Evolutionary conservation across 2,888 invertebrate genomes (phyloP).

Genomic region (Pyrochroa serraticornis): DNA sequence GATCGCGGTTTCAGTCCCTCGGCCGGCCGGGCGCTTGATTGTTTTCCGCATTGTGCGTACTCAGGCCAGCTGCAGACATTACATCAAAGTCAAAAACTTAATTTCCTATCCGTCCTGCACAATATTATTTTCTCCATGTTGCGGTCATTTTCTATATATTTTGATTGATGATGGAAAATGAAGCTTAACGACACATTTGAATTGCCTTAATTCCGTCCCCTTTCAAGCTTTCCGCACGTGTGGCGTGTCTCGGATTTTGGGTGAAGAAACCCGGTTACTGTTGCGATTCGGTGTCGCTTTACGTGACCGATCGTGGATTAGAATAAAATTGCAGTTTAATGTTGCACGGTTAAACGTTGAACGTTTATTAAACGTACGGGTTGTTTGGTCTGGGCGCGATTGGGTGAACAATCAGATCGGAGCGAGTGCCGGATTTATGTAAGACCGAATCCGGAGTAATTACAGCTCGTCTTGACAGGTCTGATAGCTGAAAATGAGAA

Average conservation of each 20-base stretch:
- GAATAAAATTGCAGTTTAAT: slow-evolving; percentile 20
- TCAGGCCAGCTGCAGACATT: slow-evolving; percentile 40
- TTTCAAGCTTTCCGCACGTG: no score
- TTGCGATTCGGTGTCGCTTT: neutral
- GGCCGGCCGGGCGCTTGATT: slow-evolving; percentile 12
- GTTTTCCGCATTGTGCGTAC: slow-evolving; percentile 16
- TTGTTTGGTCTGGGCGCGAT: slow-evolving; percentile 23
- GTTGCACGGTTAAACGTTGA: slow-evolving; percentile 14
- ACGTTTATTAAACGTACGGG: slow-evolving; percentile 20
- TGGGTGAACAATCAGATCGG: slow-evolving; percentile 23
- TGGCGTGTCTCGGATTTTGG: neutral
- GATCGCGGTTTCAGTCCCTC: neutral
- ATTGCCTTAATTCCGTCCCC: slow-evolving; percentile 3
- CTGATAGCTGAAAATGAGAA: slow-evolving; percentile 55
- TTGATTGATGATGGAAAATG: slow-evolving; percentile 47
- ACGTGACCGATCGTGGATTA: slow-evolving; percentile 24
- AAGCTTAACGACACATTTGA: slow-evolving; percentile 26
- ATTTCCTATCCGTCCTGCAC: slow-evolving; percentile 54
- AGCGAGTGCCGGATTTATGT: slow-evolving; percentile 31
- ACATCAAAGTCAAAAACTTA: slow-evolving; percentile 57
- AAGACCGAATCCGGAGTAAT: slow-evolving; percentile 41
- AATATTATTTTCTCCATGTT: slow-evolving; percentile 53
- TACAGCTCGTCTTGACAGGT: slow-evolving; percentile 48
- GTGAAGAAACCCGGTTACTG: slow-evolving; percentile 1
- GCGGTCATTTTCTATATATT: slow-evolving; percentile 46